These are phyloP conservation scores for Odontamblyopus lacepedii DNA, from an alignment of 2,797 vertebrate genomes.

Conservation along the genomic window DNA sequence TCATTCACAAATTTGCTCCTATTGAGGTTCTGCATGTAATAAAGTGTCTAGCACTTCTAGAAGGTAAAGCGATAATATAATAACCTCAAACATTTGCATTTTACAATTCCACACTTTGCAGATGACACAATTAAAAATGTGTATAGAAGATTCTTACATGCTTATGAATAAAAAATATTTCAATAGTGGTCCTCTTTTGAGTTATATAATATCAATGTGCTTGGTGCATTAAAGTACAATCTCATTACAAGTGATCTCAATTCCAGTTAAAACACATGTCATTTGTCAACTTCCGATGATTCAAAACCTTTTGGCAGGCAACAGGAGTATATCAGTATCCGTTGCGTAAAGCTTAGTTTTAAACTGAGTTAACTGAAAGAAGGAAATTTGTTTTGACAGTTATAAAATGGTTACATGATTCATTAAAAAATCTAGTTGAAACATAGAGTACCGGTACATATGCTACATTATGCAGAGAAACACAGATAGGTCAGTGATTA, in stretches of 20 bases:
- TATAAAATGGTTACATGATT: background rate
- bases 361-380: background rate
- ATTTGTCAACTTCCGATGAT: background rate
- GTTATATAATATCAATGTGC: too few relatives aligned
- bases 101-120: background rate
- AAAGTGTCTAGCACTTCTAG: background rate
- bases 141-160: too few relatives aligned
- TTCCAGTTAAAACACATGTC: background rate
- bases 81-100: background rate
- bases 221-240: background rate
- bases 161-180: background rate
- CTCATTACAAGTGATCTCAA: background rate
- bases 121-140: too few relatives aligned
- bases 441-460: background rate
- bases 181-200: background rate
- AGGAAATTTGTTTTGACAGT: background rate
- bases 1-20: conserved; percentile 36
- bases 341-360: background rate
- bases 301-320: background rate
- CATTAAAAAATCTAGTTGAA: conserved; percentile 1
- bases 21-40: background rate
- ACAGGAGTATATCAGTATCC: background rate
- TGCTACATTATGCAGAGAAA: conserved; percentile 11
- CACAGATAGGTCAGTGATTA: background rate
- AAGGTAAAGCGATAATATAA: background rate